Evolutionary conservation across 2,888 invertebrate genomes (phyloP).

Genomic region (Pedicia rivosa): DNA sequence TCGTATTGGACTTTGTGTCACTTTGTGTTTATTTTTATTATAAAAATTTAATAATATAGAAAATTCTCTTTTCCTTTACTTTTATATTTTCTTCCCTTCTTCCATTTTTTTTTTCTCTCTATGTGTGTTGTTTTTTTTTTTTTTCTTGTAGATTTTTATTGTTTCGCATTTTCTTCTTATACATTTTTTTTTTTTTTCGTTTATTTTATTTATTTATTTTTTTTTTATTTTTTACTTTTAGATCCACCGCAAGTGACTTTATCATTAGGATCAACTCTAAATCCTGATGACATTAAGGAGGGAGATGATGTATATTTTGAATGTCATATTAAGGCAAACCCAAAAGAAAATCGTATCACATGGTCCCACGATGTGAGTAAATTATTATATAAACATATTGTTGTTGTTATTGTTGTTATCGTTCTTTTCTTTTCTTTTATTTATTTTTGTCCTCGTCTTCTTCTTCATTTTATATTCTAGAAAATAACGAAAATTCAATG

Average conservation of each 20-base stretch:
- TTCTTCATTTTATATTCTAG: too few relatives aligned
- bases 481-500: too few relatives aligned
- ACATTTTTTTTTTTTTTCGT: neutral
- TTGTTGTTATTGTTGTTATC: neutral
- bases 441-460: too few relatives aligned
- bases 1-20: too few relatives aligned
- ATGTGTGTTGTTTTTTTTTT: too few relatives aligned
- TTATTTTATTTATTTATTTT: slow-evolving; percentile 3
- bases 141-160: neutral
- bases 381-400: neutral
- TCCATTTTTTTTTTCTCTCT: too few relatives aligned
- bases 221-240: slow-evolving; percentile 27
- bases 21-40: too few relatives aligned
- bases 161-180: neutral
- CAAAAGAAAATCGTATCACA: slow-evolving; percentile 55
- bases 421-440: neutral
- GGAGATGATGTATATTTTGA: slow-evolving; percentile 69
- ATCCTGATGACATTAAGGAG: slow-evolving; percentile 62
- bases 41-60: neutral
- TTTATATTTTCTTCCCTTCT: too few relatives aligned
- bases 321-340: slow-evolving; percentile 61
- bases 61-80: neutral
- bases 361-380: slow-evolving; percentile 62
- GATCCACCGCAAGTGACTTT: slow-evolving; percentile 58
- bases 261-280: slow-evolving; percentile 55